Evolutionary conservation across 2,888 invertebrate genomes (phyloP), one percentile per base, ranked within the genome.

Genomic region (Tupiocoris notatus): DNA sequence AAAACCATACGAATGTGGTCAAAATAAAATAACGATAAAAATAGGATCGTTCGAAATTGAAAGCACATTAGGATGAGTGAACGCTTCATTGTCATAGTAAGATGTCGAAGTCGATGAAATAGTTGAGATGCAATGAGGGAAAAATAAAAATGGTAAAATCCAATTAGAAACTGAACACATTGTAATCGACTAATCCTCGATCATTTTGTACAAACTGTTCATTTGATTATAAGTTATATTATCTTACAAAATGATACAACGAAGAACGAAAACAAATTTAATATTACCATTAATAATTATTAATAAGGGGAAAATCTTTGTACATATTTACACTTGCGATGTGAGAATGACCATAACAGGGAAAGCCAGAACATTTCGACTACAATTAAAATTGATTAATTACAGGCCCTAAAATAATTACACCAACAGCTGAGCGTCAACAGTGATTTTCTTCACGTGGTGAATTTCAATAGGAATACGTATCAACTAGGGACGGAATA

Each of bases 211-310:
- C 76, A 76, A 39, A 39, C 56, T 54, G 62, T 76, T 68, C 62
- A 24, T 68, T 76, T 75, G 65, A 75, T 75, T 76, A 76, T 76
- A 76, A 76, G 62, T 76, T 76, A 76, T 76, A 39, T n/a, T n/a
- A n/a, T 68, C 20, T 62, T 76, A 76, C 76, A 76, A 68, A 76
- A 76, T 68, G n/a, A 76, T 76, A 76, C 76, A 76, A 76, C 76
- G 39, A 76, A 76, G 54, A 76, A 76, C 75, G 58, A 56, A 75
- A 75, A 75, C 75, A 75, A 65, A 76, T 56, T 56, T 68, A 68
- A 68, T 16, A 18, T n/a, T 59, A 63, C 12, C 22, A 73, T 23
- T 73, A 25, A 61, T 1, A 24, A 70, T 39, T 39, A 39, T 39
- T 39, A 23, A 23, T 12, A 25, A 65, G 24, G 21, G 21, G 21